A percentile compares a stretch with the other conserved stretches of the same genome.
These are phyloP conservation scores for Elgaria multicarinata DNA, from an alignment of 2,113 vertebrate genomes.

Conservation along the genomic window DNA sequence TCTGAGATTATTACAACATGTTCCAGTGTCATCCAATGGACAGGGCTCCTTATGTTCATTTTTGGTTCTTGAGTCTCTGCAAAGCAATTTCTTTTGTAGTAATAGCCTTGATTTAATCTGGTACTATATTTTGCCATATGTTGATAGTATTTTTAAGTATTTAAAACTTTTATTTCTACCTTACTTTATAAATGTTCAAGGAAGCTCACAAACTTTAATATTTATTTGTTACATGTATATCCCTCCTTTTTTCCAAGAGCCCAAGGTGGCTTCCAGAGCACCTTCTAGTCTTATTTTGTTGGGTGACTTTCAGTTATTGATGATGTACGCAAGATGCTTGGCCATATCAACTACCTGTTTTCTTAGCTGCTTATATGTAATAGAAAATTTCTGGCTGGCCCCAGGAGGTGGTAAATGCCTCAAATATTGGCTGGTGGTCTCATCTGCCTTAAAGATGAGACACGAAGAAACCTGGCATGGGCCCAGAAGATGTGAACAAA, in stretches of 20 bases:
- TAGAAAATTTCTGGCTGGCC: not conserved
- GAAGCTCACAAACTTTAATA: not conserved
- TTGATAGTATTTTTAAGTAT: not conserved
- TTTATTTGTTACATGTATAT: too few relatives aligned
- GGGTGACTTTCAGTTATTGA: not conserved
- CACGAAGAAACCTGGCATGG: not conserved
- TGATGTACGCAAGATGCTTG: not conserved
- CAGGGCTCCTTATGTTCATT: not conserved
- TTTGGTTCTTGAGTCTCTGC: not conserved
- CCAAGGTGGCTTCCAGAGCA: not conserved
- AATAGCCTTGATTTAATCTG: not conserved
- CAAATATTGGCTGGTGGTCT: not conserved
- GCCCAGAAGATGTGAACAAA: not conserved
- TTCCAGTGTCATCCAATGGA: not conserved
- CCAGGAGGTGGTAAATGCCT: not conserved
- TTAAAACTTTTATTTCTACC: not conserved
- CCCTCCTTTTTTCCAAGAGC: too few relatives aligned
- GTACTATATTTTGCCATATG: not conserved
- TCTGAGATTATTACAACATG: not conserved
- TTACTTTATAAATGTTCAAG: not conserved
- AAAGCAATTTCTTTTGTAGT: not conserved
- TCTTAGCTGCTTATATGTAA: not conserved
- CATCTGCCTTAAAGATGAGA: not conserved
- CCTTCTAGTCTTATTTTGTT: not conserved
- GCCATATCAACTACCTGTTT: not conserved